Conservation (phyloP, 2,797 vertebrate genomes). For the Aphelocoma californica region DNA sequence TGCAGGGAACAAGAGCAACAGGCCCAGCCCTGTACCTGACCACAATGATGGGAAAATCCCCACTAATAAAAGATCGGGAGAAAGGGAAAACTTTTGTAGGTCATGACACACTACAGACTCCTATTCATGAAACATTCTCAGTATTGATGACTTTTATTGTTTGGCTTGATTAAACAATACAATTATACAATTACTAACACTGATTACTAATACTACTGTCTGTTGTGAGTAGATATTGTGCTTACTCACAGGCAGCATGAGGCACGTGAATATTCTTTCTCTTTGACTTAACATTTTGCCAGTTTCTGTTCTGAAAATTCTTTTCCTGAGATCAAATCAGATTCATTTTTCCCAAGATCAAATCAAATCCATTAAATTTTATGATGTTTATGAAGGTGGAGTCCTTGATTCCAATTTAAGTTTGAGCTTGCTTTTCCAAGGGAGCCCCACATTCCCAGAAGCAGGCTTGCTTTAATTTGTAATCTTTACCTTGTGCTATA, state of each 20-base stretch:
- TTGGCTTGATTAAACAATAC: background rate
- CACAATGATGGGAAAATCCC: background rate
- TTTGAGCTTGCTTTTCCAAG: background rate
- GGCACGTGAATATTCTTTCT: background rate
- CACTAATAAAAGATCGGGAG: background rate
- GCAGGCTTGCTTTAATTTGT: constrained; percentile 12
- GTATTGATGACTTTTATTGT: background rate
- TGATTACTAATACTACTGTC: background rate
- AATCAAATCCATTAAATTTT: background rate
- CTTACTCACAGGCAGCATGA: background rate
- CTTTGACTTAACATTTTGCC: background rate
- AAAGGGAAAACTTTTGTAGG: background rate
- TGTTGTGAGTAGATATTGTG: background rate
- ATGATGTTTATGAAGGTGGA: background rate
- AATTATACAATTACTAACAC: background rate
- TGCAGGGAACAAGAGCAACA: background rate
- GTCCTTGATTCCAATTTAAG: background rate
- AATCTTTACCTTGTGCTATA: constrained; percentile 17
- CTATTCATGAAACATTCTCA: background rate
- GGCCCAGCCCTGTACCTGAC: background rate
- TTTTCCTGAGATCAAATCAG: background rate
- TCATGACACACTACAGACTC: background rate
- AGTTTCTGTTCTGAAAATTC: background rate
- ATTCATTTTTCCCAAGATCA: background rate
- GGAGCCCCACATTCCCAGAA: background rate